These are phyloP conservation scores for Podarcis muralis DNA, from an alignment of 2,113 vertebrate genomes.

Conservation along the genomic window DNA sequence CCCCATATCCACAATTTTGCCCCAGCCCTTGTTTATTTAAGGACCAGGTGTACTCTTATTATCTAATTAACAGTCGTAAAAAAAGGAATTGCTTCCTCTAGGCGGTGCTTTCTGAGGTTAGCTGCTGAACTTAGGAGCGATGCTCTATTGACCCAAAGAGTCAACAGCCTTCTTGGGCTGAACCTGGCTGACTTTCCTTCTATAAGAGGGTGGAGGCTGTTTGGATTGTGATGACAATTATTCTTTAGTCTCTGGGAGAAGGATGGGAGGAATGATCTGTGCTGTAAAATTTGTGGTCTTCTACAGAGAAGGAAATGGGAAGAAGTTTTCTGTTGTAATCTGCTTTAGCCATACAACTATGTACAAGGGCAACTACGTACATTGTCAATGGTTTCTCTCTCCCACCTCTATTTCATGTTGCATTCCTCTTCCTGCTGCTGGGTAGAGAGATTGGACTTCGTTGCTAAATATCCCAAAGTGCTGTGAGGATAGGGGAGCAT, in stretches of 20 bases:
- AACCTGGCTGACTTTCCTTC: slow-evolving; percentile 42
- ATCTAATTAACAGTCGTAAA: slow-evolving; percentile 64
- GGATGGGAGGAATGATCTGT: not conserved
- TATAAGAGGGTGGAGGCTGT: slow-evolving; percentile 49
- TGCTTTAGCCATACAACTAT: slow-evolving; percentile 3
- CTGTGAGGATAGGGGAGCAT: not conserved
- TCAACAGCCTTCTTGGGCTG: slow-evolving; percentile 57
- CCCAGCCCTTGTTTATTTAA: slow-evolving; percentile 62
- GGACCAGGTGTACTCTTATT: slow-evolving; percentile 61
- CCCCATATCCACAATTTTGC: slow-evolving; percentile 31
- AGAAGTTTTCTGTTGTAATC: not conserved
- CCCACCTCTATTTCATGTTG: slow-evolving; percentile 3
- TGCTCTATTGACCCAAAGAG: slow-evolving; percentile 63
- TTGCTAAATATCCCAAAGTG: not conserved
- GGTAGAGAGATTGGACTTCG: not conserved
- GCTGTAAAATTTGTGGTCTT: not conserved
- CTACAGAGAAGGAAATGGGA: slow-evolving; percentile 1
- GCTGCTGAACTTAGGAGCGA: slow-evolving; percentile 38
- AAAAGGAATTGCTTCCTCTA: slow-evolving; percentile 69
- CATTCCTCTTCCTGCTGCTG: not conserved
- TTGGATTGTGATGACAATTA: slow-evolving; percentile 9
- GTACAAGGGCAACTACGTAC: not conserved
- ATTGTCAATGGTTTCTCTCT: not conserved
- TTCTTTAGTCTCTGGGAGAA: not conserved
- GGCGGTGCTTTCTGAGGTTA: slow-evolving; percentile 48